Percentiles rank a stretch among this genome's conserved stretches.
These are phyloP conservation scores for Orthonevra nobilis DNA, from an alignment of 2,888 invertebrate genomes.

Conservation along the genomic window DNA sequence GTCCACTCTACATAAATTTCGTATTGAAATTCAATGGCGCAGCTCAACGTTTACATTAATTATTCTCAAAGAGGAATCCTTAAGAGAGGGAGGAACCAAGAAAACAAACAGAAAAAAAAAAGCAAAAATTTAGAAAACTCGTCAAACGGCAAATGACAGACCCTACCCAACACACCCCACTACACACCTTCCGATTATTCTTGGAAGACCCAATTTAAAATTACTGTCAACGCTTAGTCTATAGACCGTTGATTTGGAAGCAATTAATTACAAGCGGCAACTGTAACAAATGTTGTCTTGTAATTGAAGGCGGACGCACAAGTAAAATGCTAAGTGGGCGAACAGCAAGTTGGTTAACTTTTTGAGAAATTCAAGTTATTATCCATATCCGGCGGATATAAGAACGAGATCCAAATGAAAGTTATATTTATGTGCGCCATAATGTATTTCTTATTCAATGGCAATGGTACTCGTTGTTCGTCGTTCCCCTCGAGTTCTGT, in stretches of 20 bases:
- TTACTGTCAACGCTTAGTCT: slow-evolving; percentile 65
- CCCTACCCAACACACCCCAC: neutral
- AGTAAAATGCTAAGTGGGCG: slow-evolving; percentile 19
- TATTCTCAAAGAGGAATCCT: slow-evolving; percentile 50
- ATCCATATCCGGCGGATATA: slow-evolving; percentile 63
- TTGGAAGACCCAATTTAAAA: slow-evolving; percentile 47
- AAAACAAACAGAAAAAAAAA: too few relatives aligned
- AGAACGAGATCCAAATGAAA: slow-evolving; percentile 46
- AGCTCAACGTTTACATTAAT: slow-evolving; percentile 54
- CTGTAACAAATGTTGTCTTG: slow-evolving; percentile 61
- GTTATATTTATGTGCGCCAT: slow-evolving; percentile 47
- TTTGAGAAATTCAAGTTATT: slow-evolving; percentile 67
- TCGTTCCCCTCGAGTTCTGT: neutral
- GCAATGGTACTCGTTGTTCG: slow-evolving; percentile 21
- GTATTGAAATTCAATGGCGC: slow-evolving; percentile 58
- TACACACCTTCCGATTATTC: slow-evolving; percentile 26
- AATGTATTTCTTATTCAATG: slow-evolving; percentile 24
- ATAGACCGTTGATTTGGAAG: slow-evolving; percentile 66
- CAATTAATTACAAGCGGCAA: slow-evolving; percentile 64
- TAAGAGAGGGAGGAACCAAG: neutral
- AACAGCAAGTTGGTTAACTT: slow-evolving; percentile 55
- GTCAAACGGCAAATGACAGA: slow-evolving; percentile 32
- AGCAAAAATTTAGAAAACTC: slow-evolving; percentile 11
- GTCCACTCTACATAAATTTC: slow-evolving; percentile 33
- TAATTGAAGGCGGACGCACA: slow-evolving; percentile 50